Evolutionary conservation across 2,797 vertebrate genomes (phyloP).

Genomic region (Premnoplex brunnescens): DNA sequence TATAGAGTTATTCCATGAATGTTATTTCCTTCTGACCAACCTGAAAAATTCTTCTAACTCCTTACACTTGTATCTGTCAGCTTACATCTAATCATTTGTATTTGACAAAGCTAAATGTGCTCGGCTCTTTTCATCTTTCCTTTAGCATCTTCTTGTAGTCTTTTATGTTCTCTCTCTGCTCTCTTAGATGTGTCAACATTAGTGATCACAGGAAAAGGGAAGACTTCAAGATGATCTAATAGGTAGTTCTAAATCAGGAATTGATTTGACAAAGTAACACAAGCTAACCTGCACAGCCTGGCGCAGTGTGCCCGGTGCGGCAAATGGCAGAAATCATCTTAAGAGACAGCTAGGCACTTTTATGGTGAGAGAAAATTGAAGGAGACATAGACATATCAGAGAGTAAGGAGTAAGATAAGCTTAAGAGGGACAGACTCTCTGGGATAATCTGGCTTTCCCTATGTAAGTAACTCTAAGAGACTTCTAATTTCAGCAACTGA

Average conservation of each 20-base stretch:
- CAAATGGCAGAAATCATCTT: conserved; percentile 51
- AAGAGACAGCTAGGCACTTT: conserved; percentile 42
- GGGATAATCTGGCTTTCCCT: background rate
- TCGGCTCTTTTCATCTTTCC: conserved; percentile 6
- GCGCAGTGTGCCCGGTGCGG: background rate
- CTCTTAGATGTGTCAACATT: conserved; percentile 6
- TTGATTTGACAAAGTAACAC: conserved; percentile 33
- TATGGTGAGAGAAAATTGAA: conserved; percentile 18
- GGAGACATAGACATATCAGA: conserved; percentile 6
- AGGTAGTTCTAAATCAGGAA: background rate
- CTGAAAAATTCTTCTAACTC: conserved; percentile 27
- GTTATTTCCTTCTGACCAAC: background rate
- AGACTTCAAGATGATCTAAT: conserved; percentile 28
- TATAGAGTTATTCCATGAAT: background rate
- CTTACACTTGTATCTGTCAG: background rate
- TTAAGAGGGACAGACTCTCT: background rate
- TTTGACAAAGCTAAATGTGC: background rate
- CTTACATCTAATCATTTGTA: background rate
- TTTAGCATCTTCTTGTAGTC: background rate
- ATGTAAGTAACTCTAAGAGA: background rate
- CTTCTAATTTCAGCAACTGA: background rate
- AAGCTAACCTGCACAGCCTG: background rate
- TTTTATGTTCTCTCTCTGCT: background rate
- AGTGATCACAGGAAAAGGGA: background rate
- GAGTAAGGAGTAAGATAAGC: conserved; percentile 3